Conservation (phyloP, 2,797 vertebrate genomes). For the Girardinus metallicus region DNA sequence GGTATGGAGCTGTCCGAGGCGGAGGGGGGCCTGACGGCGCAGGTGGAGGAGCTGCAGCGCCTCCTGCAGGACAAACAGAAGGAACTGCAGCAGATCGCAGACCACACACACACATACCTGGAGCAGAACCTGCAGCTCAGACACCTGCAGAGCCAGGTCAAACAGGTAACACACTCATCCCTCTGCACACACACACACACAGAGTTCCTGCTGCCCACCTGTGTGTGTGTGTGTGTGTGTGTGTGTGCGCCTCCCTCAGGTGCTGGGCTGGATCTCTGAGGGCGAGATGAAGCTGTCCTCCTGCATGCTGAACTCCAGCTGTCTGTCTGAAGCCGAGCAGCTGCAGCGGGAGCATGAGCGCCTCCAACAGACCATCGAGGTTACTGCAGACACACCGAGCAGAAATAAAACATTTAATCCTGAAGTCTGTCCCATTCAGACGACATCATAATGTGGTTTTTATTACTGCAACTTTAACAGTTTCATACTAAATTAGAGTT, state of each 20-base stretch:
- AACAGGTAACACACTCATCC: constrained; percentile 84
- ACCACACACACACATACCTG: constrained; percentile 94
- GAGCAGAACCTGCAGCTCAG: constrained; percentile 96
- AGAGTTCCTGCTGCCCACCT: not conserved
- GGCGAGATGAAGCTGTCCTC: constrained; percentile 97
- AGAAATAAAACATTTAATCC: not conserved
- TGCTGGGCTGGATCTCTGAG: constrained; percentile 96
- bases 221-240: too few species aligned
- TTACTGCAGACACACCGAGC: constrained; percentile 58
- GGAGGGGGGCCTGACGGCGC: constrained; percentile 89
- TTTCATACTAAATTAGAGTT: too few species aligned
- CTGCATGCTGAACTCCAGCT: constrained; percentile 94
- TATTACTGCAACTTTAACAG: too few species aligned
- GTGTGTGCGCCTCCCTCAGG: constrained; percentile 76
- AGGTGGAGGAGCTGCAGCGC: constrained; percentile 94
- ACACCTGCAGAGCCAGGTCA: constrained; percentile 96
- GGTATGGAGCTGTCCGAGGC: constrained; percentile 94
- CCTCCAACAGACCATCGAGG: constrained; percentile 98
- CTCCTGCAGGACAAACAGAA: constrained; percentile 97
- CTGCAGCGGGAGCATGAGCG: constrained; percentile 97
- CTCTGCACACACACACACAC: not conserved
- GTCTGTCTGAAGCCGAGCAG: constrained; percentile 95
- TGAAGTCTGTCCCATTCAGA: too few species aligned
- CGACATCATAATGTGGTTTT: too few species aligned
- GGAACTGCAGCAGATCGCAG: constrained; percentile 93